Percentiles rank a stretch among this genome's conserved stretches.
phyloP scores from a whole-genome alignment of 2,113 vertebrate genomes.

The Bucco capensis region DNA sequence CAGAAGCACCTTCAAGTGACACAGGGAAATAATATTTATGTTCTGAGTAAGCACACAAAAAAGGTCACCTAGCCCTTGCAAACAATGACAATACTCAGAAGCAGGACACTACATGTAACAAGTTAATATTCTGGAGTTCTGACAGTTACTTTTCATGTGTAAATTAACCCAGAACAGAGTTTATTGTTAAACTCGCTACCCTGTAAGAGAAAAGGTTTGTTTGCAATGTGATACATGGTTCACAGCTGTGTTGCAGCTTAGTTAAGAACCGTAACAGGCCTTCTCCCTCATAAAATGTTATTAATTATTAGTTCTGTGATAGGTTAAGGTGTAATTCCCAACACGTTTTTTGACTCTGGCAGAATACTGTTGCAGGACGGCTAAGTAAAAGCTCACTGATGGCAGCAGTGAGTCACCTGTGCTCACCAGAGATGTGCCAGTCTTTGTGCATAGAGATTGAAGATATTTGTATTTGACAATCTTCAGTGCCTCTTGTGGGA shows the following conservation, averaged over 20 bases:
- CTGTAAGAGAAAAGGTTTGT: not conserved
- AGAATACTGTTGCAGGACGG: not conserved
- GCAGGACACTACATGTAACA: not conserved
- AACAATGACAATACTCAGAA: not conserved
- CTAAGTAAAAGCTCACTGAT: not conserved
- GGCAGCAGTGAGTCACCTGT: not conserved
- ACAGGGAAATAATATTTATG: not conserved
- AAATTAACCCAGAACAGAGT: not conserved
- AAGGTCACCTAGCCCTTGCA: not conserved
- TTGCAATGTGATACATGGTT: not conserved
- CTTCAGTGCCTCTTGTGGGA: not conserved
- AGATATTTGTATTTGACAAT: not conserved
- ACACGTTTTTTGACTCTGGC: not conserved
- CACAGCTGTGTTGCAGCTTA: not conserved
- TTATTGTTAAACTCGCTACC: not conserved
- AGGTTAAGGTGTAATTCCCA: not conserved
- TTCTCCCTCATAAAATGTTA: not conserved
- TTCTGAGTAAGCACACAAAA: not conserved
- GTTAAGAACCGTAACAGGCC: not conserved
- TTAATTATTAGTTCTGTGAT: not conserved
- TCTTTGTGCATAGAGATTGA: accelerated
- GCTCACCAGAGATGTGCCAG: not conserved
- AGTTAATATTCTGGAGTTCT: not conserved
- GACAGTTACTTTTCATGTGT: not conserved
- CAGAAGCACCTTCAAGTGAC: not conserved